Evolutionary conservation across 2,797 vertebrate genomes (phyloP), one percentile per base, ranked within the genome.

Genomic region (Catharus ustulatus): DNA sequence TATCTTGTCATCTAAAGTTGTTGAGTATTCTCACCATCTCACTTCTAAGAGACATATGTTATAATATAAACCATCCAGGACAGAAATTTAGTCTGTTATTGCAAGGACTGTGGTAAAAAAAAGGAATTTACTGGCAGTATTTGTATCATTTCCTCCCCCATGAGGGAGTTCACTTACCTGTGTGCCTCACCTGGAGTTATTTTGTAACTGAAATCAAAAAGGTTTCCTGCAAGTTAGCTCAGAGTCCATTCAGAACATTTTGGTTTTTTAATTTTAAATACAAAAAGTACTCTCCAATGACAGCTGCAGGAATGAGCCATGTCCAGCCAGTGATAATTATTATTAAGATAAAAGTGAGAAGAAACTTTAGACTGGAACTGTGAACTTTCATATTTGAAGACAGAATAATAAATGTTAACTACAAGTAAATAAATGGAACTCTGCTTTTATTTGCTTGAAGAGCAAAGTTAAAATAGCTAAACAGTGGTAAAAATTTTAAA

Each of bases 401-500:
- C 32, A n/a, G 5, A 76, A 43, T 11, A 69, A 79, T 58, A 94
- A 73, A 18, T 34, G 36, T 38, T 67, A 74, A 43, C 69, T 30
- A 9, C 75, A 76, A 76, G 20, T 55, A 94, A 94, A 87, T 18
- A 86, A 95, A 69, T 46, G 5, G 22, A 4, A 38, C 24, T 55
- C 55, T 48, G 43, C 30, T 90, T 90, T 81, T 91, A 61, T 48
- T 74, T 82, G 52, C 43, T 67, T 87, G 89, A 89, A 73, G 22
- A 95, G 20, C 26, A 91, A 34, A 54, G 46, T 81, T 87, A 95
- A 69, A 81, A 93, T 69, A 77, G 36, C 20, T 66, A 57, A 96
- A 86, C 24, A 87, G 49, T 38, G 36, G 42, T 29, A 86, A 96
- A 96, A 96, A 58, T 7, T 59, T 78, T 80, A 4, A 91, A 96